Base-by-base conservation (phyloP, 2,888 invertebrate species). In the Eristalinus sepulchralis region DNA sequence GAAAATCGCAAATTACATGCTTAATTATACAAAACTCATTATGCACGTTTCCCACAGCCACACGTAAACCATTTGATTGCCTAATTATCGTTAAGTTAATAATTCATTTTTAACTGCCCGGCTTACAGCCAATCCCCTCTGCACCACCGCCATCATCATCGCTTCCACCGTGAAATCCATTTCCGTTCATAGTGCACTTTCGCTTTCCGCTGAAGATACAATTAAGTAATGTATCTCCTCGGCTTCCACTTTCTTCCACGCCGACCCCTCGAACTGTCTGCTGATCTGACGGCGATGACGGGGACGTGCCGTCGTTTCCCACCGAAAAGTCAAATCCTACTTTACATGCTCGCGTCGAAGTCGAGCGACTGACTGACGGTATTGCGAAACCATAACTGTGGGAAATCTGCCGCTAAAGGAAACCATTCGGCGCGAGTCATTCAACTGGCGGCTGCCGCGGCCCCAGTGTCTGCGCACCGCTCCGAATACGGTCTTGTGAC, bases 371-470 rank as follows among this genome's bases (percentile, higher is more conserved):
- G 39, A 13, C 59, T 79, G 73, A 64, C 78, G 63, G 31, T 66
- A 31, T 73, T 79, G 64, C 75, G 39, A 77, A 59, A 75, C 39
- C 62, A 75, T 76, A 81, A 63, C 72, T 81, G 84, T 85, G 81
- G 81, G 84, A 85, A 85, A 72, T 72, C 59, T 4, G 17, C 67
- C 72, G 36, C 81, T 72, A 72, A 81, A 81, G 81, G 84, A 76
- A 85, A 77, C 84, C 57, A 75, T 59, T 81, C 67, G 59, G 76
- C 71, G 62, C 71, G 62, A 85, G 84, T 85, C 81, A 77, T 77
- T 85, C 81, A 77, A 72, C 81, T 71, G n/a, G 36, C 36, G 62
- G 66, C 53, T 39, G 13, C 66, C 20, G 66, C 53, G 57, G 13
- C 66, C 20, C 59, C 33, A 11, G 27, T 33, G 77, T n/a, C 71